Evolutionary conservation across 2,113 vertebrate genomes (phyloP).

Genomic region (Sarotherodon lohbergeri): DNA sequence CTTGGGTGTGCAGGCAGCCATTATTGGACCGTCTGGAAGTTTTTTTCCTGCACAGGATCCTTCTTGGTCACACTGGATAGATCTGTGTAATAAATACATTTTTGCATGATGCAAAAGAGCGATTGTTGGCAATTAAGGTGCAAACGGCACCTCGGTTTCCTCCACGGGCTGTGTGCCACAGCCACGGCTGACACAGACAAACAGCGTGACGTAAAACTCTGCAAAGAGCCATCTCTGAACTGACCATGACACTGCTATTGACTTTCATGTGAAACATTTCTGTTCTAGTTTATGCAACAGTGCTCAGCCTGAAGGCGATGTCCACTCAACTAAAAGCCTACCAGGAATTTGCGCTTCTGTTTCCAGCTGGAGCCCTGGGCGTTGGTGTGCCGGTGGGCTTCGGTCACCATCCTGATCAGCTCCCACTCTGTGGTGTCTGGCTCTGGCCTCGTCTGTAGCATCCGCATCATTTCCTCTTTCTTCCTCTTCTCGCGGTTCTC

Average conservation of each 20-base stretch:
- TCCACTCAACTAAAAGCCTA: slow-evolving; percentile 17
- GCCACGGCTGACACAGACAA: background rate
- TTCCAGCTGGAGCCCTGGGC: slow-evolving; percentile 98
- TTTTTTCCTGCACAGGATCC: rapidly evolving
- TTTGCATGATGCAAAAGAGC: background rate
- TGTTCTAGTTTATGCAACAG: background rate
- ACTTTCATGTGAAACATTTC: background rate
- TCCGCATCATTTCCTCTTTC: slow-evolving; percentile 92
- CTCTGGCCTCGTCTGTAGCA: slow-evolving; percentile 86
- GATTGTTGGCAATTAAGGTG: background rate
- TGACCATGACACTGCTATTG: background rate
- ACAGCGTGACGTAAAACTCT: background rate
- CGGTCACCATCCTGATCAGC: slow-evolving; percentile 87
- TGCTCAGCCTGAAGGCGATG: background rate
- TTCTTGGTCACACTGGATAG: background rate
- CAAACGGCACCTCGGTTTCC: background rate
- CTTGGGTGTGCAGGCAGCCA: background rate
- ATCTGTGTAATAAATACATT: background rate
- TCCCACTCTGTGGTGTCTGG: slow-evolving; percentile 91
- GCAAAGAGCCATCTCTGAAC: background rate
- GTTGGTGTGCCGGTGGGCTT: slow-evolving; percentile 93
- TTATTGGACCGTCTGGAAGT: background rate
- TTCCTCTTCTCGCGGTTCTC: slow-evolving; percentile 91
- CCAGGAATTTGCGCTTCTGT: slow-evolving; percentile 98
- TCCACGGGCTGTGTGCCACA: background rate